Evolutionary conservation across 1,140 invertebrate species (phyloP).

Genomic region (Musca vetustissima): DNA sequence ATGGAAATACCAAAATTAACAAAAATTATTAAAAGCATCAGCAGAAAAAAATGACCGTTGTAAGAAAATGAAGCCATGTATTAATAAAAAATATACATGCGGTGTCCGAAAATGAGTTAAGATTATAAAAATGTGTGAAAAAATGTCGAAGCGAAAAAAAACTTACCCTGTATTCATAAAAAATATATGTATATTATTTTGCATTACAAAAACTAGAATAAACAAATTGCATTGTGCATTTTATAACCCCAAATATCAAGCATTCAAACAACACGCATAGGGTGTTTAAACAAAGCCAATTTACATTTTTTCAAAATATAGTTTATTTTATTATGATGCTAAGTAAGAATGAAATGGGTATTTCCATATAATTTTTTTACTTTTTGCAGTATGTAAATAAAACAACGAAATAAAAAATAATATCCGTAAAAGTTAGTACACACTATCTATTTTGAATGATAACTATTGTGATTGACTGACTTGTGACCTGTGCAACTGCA

Average conservation of each 20-base stretch:
- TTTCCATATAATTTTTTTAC: too few species aligned
- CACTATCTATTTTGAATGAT: too few species aligned
- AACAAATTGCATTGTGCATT: background rate
- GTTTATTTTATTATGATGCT: too few species aligned
- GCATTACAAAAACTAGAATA: background rate
- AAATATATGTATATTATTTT: too few species aligned
- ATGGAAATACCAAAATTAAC: background rate
- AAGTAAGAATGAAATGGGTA: too few species aligned
- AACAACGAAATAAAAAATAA: too few species aligned
- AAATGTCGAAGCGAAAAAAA: background rate
- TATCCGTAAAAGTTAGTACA: too few species aligned
- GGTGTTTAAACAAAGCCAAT: background rate
- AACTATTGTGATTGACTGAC: too few species aligned
- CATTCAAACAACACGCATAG: background rate
- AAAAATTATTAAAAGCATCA: constrained; percentile 3
- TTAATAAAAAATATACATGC: constrained; percentile 12
- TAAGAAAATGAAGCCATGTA: background rate
- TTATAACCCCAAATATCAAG: background rate
- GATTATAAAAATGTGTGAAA: background rate
- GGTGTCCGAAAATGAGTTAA: constrained; percentile 7
- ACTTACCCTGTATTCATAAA: constrained; percentile 1
- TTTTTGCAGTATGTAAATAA: too few species aligned
- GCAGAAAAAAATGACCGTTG: background rate
- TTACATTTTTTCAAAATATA: background rate
- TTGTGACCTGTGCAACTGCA: too few species aligned